Percentiles rank a stretch among this genome's conserved stretches.
phyloP scores from a whole-genome alignment of 2,888 invertebrate genomes.

The Resseliella maxima region DNA sequence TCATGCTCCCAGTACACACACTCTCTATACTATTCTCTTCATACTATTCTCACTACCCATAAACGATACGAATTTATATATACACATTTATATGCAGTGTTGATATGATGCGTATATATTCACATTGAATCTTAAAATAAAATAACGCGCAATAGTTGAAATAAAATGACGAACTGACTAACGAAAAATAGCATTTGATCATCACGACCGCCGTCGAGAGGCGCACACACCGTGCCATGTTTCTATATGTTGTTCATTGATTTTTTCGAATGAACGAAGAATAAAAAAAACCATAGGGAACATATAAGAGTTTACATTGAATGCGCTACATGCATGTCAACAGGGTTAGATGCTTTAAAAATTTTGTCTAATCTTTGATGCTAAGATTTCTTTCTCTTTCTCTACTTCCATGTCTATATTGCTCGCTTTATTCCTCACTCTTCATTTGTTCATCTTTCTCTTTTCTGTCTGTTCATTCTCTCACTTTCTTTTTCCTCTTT shows the following conservation, averaged over 20 bases:
- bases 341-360: neutral
- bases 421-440: too few species aligned
- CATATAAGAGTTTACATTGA: neutral
- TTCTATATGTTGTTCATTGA: neutral
- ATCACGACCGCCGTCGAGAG: neutral
- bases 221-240: neutral
- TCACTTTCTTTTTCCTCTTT: too few species aligned
- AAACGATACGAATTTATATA: neutral
- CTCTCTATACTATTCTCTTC: neutral
- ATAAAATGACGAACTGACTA: neutral
- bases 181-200: constrained; percentile 24
- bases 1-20: neutral
- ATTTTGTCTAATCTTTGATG: neutral
- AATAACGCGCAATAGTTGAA: constrained; percentile 51
- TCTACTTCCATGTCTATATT: too few species aligned
- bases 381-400: too few species aligned
- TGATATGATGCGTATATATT: constrained; percentile 18
- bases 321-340: neutral
- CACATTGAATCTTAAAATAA: constrained; percentile 38
- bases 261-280: neutral
- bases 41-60: neutral
- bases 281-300: neutral
- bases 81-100: neutral
- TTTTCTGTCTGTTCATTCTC: too few species aligned
- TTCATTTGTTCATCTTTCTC: too few species aligned